Evolutionary conservation across 1,140 invertebrate species (phyloP), one percentile per base, ranked within the genome.

Genomic region (Bombus superbus): DNA sequence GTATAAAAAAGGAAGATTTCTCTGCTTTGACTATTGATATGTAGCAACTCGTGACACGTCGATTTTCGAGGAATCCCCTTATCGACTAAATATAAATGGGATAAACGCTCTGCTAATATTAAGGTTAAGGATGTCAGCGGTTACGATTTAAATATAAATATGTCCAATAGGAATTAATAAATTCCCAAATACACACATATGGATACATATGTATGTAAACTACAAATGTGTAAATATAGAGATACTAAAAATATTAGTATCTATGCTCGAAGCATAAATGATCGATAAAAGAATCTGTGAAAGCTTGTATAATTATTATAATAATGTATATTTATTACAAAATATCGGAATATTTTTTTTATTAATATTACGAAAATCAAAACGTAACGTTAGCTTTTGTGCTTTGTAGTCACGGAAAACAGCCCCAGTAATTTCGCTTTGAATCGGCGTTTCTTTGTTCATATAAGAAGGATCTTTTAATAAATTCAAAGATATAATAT

Each of bases 401-500:
- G 47, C 10, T 35, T 59, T 15, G 6, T 40, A 15, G 4, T 44
- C 9, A 64, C 35, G 72, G 72, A 83, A 53, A 15, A 76, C 72
- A 66, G 47, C 72, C 81, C 81, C 18, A 22, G 42, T 76, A 75
- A 75, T 53, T 75, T 75, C 0, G 15, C 35, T 76, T 42, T 68
- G 81, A 83, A 76, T 32, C 53, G 53, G 42, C 22, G 81, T 83
- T 76, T 77, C 73, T 75, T 62, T 40, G 35, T 47, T 40, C 5
- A 5, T 8, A 18, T 38, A 11, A 47, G 18, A 68, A 32, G 9
- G 18, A 28, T 22, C 47, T 53, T 53, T 53, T 53, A 53, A 35
- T 18, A 22, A 2, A 53, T 74, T 32, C 18, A 35, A n/a, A 74
- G 6, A 44, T 44, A 62, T 62, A n/a, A 62, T 62, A n/a, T 28